Percentiles rank a stretch among this genome's conserved stretches.
phyloP scores from a whole-genome alignment of 2,888 invertebrate species.

The Drosophila longiperda region DNA sequence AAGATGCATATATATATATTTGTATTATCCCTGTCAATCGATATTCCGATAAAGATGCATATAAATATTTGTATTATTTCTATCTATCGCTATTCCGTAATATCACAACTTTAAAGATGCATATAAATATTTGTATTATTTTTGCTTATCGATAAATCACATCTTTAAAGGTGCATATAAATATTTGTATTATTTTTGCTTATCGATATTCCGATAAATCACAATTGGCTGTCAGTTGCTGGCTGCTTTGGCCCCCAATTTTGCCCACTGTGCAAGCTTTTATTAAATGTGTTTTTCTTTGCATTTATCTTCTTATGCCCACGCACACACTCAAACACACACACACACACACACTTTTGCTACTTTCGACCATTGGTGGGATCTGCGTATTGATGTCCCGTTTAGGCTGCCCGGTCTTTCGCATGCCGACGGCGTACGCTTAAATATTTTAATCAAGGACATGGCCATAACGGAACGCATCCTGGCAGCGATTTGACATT shows the following conservation, averaged over 20 bases:
- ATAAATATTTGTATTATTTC: neutral
- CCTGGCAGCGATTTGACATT: conserved; percentile 41
- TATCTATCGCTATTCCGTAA: neutral
- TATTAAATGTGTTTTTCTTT: conserved; percentile 65
- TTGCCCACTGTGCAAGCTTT: conserved; percentile 51
- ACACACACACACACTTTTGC: neutral
- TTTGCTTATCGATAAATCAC: too few relatives aligned
- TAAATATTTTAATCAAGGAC: conserved; percentile 62
- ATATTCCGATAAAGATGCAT: neutral
- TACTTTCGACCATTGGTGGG: neutral
- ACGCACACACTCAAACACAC: conserved; percentile 10
- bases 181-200: neutral
- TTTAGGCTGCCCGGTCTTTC: conserved; percentile 22
- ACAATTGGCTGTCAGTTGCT: neutral
- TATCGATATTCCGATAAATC: neutral
- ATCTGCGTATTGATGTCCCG: conserved; percentile 21
- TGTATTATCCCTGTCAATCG: neutral
- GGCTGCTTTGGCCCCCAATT: neutral
- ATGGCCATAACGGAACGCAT: conserved; percentile 39
- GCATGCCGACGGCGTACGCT: conserved; percentile 46
- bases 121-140: too few relatives aligned
- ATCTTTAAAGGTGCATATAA: too few relatives aligned
- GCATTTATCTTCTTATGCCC: conserved; percentile 45
- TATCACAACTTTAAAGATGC: neutral
- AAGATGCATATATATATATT: too few relatives aligned